These are phyloP conservation scores for Galleria mellonella DNA, from an alignment of 1,140 invertebrate species.

Conservation along the genomic window DNA sequence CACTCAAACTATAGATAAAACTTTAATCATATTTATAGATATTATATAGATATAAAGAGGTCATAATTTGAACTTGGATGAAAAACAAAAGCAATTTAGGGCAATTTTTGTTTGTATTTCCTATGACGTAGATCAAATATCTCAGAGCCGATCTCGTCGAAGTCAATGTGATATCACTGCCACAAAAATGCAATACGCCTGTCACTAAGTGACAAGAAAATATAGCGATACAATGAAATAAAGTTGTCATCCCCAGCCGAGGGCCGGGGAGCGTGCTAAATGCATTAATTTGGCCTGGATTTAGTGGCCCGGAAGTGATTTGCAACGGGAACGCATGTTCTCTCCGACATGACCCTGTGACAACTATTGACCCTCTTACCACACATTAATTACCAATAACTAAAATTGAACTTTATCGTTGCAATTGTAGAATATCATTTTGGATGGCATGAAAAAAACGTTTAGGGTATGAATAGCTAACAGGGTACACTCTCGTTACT, in stretches of 20 bases:
- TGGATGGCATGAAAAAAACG: constrained; percentile 10
- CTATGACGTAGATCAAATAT: too few relatives aligned
- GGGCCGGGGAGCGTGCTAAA: constrained; percentile 63
- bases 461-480: constrained; percentile 36
- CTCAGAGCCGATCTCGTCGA: neutral
- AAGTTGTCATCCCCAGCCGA: constrained; percentile 66
- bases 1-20: too few relatives aligned
- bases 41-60: too few relatives aligned
- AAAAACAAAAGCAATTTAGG: too few relatives aligned
- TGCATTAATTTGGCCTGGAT: constrained; percentile 71
- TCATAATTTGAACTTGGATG: too few relatives aligned
- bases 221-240: constrained; percentile 67
- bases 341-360: constrained; percentile 51
- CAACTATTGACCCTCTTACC: constrained; percentile 45
- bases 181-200: constrained; percentile 27
- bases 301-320: constrained; percentile 73
- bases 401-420: constrained; percentile 38
- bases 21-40: too few relatives aligned
- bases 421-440: constrained; percentile 26
- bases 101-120: too few relatives aligned
- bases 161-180: constrained; percentile 10
- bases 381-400: constrained; percentile 28
- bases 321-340: constrained; percentile 66
- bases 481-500: constrained; percentile 28
- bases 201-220: constrained; percentile 60